A percentile compares a stretch with the other conserved stretches of the same genome.
phyloP scores from a whole-genome alignment of 2,888 invertebrate genomes.

The Habrosyne pyritoides region DNA sequence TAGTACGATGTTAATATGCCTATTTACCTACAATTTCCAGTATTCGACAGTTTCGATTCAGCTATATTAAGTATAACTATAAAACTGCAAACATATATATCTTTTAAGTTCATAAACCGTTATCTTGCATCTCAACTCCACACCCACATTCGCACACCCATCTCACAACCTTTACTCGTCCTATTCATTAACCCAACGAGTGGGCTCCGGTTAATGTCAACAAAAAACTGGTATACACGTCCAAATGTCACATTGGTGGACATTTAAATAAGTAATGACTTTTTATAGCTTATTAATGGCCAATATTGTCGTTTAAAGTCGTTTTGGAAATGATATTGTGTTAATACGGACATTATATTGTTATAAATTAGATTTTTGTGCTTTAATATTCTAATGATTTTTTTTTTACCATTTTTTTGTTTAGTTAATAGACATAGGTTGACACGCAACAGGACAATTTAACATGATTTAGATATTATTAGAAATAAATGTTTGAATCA shows the following conservation, averaged over 20 bases:
- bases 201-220: neutral
- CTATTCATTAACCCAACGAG: neutral
- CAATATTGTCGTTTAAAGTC: conserved; percentile 53
- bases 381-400: conserved; percentile 9
- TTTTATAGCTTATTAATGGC: conserved; percentile 59
- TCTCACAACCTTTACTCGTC: neutral
- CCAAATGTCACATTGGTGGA: conserved; percentile 14
- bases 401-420: no score
- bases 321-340: conserved; percentile 43
- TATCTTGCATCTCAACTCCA: no score
- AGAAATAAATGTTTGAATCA: no score
- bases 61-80: no score
- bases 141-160: neutral
- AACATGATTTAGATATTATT: no score
- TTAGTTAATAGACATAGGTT: no score
- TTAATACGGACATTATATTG: conserved; percentile 29
- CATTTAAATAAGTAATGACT: conserved; percentile 56
- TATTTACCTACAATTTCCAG: no score
- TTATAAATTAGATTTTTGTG: conserved; percentile 11
- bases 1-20: no score
- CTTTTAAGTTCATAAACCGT: no score
- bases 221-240: neutral
- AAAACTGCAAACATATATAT: no score
- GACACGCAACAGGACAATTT: no score
- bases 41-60: no score